A percentile compares a stretch with the other conserved stretches of the same genome.
Conservation (phyloP, 2,888 invertebrate genomes). For the Sarcophaga variegata region DNA sequence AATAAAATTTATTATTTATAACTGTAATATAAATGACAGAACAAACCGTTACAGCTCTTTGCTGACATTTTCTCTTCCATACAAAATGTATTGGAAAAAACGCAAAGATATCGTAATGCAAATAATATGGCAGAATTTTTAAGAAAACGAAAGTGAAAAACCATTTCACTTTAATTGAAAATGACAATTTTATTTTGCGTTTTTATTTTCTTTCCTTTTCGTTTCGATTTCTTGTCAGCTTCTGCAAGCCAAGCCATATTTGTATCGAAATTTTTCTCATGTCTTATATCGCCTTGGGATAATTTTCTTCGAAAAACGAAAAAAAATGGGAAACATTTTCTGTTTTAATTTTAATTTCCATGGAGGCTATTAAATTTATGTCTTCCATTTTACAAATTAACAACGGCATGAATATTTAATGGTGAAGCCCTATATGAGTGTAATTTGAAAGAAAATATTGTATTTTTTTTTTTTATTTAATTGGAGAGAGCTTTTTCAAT, state of each 20-base stretch:
- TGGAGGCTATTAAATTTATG: constrained; percentile 34
- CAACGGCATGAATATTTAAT: constrained; percentile 54
- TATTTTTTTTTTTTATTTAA: not conserved
- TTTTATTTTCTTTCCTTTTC: not conserved
- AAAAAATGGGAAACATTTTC: not conserved
- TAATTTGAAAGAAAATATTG: not conserved
- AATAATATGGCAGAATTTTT: not conserved
- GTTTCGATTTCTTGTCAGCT: not conserved
- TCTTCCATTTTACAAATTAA: constrained; percentile 41
- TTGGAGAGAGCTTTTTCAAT: not conserved
- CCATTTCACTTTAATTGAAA: constrained; percentile 44
- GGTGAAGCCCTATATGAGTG: not conserved
- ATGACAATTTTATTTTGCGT: not conserved
- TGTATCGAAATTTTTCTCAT: not conserved
- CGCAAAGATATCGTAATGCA: constrained; percentile 20
- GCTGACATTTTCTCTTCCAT: not conserved
- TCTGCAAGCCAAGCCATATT: not conserved
- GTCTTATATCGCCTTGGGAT: not conserved
- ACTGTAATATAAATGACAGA: constrained; percentile 17
- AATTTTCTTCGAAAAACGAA: not conserved
- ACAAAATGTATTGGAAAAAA: not conserved
- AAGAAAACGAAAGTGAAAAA: constrained; percentile 18
- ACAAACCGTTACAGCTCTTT: not conserved
- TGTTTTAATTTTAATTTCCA: constrained; percentile 47
- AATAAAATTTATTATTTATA: constrained; percentile 60